phyloP scores from a whole-genome alignment of 2,888 invertebrate species.

The Prosapia bicincta region DNA sequence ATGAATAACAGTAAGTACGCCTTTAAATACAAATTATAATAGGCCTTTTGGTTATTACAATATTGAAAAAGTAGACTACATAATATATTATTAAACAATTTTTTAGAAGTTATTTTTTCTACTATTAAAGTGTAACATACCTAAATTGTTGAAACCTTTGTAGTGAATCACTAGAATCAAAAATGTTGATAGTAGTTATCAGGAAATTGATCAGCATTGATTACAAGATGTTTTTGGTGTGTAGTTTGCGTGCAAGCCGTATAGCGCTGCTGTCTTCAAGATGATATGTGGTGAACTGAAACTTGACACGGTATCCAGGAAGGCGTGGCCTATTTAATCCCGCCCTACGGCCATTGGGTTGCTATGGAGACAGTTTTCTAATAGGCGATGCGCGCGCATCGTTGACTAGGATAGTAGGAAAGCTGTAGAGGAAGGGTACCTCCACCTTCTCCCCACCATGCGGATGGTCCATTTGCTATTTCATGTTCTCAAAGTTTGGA shows the following conservation, averaged over 20 bases:
- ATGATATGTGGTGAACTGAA: slow-evolving; percentile 23
- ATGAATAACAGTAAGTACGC: too few species aligned
- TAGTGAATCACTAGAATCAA: slow-evolving; percentile 17
- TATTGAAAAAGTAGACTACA: too few species aligned
- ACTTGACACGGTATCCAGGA: slow-evolving; percentile 13
- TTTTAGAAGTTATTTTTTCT: too few species aligned
- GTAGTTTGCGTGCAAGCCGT: slow-evolving; percentile 24
- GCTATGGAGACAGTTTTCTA: slow-evolving; percentile 31
- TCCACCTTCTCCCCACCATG: slow-evolving; percentile 10
- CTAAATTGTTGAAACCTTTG: neutral
- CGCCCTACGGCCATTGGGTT: slow-evolving; percentile 34
- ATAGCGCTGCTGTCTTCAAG: slow-evolving; percentile 22
- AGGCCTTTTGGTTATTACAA: too few species aligned
- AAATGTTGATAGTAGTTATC: slow-evolving; percentile 20
- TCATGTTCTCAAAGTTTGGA: slow-evolving; percentile 39
- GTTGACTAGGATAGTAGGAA: neutral
- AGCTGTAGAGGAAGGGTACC: slow-evolving; percentile 6
- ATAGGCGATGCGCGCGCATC: slow-evolving; percentile 31
- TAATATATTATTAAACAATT: too few species aligned
- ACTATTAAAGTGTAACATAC: neutral
- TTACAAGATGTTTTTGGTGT: slow-evolving; percentile 11
- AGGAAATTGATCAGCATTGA: slow-evolving; percentile 24
- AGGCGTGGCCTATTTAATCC: slow-evolving; percentile 12
- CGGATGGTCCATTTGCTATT: slow-evolving; percentile 35
- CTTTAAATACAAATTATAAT: too few species aligned